Base-by-base conservation (phyloP, 2,888 invertebrate species). In the Lypha dubia region DNA sequence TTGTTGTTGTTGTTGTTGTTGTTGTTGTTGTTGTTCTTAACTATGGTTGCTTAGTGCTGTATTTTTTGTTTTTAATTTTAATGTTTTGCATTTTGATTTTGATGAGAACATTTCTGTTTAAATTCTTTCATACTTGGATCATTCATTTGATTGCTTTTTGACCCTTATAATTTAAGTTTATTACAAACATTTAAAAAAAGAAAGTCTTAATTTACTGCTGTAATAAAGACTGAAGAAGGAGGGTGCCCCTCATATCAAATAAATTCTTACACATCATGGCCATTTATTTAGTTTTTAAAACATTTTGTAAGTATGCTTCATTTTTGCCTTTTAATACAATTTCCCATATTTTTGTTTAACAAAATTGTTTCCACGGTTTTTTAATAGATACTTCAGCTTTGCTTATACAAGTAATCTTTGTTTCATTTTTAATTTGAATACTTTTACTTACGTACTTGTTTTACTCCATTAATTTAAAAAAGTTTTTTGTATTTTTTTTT, bases 81-180 rank as follows among this genome's bases (percentile, higher is more conserved):
- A 17, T 24, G 32, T 63, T 71, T 71, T 56, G 15, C n/a, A 11
- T 71, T 63, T 53, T 71, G 41, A 63, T 71, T 79, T 65, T 60
- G 35, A 70, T 70, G 62, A 56, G 62, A 81, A 81, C 15, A 60
- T 17, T 11, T 35, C 56, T 62, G 24, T 53, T 79, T 32, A 3
- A 38, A 24, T 46, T 58, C n/a, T 71, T 58, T 62, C 6, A 53
- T 68, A 62, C 35, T 44, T 75, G 49, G n/a, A 38, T 46, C 46
- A 35, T 68, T 65, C 41, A 46, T 49, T 68, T 68, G 44, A 53
- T 74, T 74, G 51, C 41, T 53, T 53, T 85, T 85, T 79, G 82
- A 85, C 81, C 82, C 85, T 82, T 79, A 85, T 79, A 82, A 85
- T 82, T 85, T 75, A 81, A 85, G 79, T 82, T 80, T 56, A 68